Percentiles rank a stretch among this genome's conserved stretches.
Evolutionary conservation across 2,888 invertebrate species (phyloP).

Genomic region (Hirtodrosophila cameraria): DNA sequence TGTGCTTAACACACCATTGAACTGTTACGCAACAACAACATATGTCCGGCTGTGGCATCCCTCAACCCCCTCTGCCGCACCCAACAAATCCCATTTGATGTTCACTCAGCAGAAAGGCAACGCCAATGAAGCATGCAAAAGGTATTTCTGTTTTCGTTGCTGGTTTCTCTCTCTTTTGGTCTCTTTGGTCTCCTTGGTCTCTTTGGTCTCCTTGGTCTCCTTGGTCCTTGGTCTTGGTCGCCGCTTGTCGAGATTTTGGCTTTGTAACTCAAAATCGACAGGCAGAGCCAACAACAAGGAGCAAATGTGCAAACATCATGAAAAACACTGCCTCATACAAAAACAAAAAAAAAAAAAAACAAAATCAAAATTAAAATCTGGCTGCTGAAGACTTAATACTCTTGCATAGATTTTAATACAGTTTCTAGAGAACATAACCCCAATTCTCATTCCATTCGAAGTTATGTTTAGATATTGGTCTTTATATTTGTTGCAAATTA

Average conservation of each 20-base stretch:
- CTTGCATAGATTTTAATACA: too few species aligned
- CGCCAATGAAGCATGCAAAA: slow-evolving; percentile 80
- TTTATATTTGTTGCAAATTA: too few species aligned
- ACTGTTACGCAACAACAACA: slow-evolving; percentile 68
- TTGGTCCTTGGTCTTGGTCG: slow-evolving; percentile 13
- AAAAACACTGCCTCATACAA: slow-evolving; percentile 53
- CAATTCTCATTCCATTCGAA: too few species aligned
- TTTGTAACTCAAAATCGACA: slow-evolving; percentile 74
- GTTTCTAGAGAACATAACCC: too few species aligned
- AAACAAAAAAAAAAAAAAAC: slow-evolving; percentile 2
- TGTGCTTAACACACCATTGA: slow-evolving; percentile 77
- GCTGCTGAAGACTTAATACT: too few species aligned
- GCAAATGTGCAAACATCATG: slow-evolving; percentile 77
- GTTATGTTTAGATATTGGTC: too few species aligned
- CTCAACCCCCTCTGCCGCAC: slow-evolving; percentile 17
- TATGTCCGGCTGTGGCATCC: slow-evolving; percentile 59
- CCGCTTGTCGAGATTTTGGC: slow-evolving; percentile 72
- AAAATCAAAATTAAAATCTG: background rate
- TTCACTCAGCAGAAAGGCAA: slow-evolving; percentile 79
- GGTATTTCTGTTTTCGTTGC: slow-evolving; percentile 72
- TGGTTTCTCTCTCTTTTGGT: slow-evolving; percentile 14
- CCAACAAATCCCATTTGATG: slow-evolving; percentile 78
- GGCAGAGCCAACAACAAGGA: slow-evolving; percentile 50
- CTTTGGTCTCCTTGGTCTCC: background rate
- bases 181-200: background rate